Percentiles rank a stretch among this genome's conserved stretches.
Evolutionary conservation across 2,888 invertebrate species (phyloP).

Genomic region (Aphelenchoides bicaudatus): DNA sequence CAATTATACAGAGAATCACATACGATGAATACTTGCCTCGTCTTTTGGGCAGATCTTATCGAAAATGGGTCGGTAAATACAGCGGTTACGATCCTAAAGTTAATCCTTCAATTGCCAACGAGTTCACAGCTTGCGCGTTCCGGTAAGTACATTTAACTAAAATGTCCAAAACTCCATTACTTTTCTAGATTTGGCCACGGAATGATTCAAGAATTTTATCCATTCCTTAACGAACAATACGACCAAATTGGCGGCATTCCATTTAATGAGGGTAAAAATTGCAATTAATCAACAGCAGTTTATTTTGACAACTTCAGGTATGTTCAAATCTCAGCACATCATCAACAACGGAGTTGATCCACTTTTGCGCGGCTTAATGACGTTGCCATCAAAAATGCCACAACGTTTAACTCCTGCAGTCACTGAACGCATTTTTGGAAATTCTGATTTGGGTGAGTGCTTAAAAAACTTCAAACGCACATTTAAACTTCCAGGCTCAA

Average conservation of each 20-base stretch:
- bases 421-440: constrained; percentile 77
- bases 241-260: constrained; percentile 54
- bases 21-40: constrained; percentile 79
- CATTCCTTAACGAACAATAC: constrained; percentile 56
- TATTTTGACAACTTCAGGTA: constrained; percentile 15
- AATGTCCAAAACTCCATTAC: too few relatives aligned
- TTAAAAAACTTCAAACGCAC: constrained; percentile 90
- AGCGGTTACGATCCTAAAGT: constrained; percentile 73
- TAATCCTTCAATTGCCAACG: constrained; percentile 85
- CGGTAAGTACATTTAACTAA: too few relatives aligned
- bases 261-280: constrained; percentile 48
- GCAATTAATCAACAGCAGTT: not conserved
- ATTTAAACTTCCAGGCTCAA: constrained; percentile 81
- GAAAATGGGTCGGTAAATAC: constrained; percentile 73
- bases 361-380: constrained; percentile 77
- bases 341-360: constrained; percentile 80
- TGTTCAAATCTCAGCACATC: constrained; percentile 36
- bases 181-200: constrained; percentile 96
- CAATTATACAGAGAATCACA: constrained; percentile 66
- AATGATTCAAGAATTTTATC: constrained; percentile 72
- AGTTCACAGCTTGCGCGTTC: constrained; percentile 92
- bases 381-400: constrained; percentile 75
- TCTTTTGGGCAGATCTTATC: constrained; percentile 74
- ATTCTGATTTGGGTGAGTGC: constrained; percentile 82
- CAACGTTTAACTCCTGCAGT: constrained; percentile 82